These are phyloP conservation scores for Poeciliopsis retropinna DNA, from an alignment of 2,113 vertebrate species.

Conservation along the genomic window DNA sequence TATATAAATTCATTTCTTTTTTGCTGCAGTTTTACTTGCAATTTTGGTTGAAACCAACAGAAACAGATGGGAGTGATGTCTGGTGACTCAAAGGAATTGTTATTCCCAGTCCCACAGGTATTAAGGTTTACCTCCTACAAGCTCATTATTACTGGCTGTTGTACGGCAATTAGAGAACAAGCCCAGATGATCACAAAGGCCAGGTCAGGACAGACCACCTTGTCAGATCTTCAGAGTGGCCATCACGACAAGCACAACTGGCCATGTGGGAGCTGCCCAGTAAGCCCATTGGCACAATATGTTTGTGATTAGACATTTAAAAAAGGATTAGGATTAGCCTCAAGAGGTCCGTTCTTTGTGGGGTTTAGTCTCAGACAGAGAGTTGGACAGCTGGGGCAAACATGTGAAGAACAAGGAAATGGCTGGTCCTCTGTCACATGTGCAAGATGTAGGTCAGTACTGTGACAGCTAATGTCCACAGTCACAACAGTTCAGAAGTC, in stretches of 20 bases:
- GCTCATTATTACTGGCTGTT: constrained; percentile 56
- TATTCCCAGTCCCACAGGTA: constrained; percentile 22
- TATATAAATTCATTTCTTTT: too few relatives aligned
- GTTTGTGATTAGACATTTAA: constrained; percentile 76
- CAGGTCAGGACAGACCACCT: constrained; percentile 7
- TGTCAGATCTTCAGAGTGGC: constrained; percentile 1
- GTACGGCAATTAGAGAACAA: constrained; percentile 36
- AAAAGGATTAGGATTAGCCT: constrained; percentile 74
- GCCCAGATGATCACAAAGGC: constrained; percentile 10
- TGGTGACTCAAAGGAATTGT: neutral
- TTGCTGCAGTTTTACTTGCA: neutral
- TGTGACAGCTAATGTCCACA: constrained; percentile 2
- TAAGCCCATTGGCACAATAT: constrained; percentile 66
- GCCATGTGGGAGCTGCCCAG: constrained; percentile 9
- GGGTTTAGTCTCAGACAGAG: constrained; percentile 29
- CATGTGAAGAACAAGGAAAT: constrained; percentile 42
- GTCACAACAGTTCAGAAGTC: neutral
- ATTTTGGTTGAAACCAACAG: constrained; percentile 12
- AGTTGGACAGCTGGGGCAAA: constrained; percentile 12
- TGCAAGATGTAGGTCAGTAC: constrained; percentile 42
- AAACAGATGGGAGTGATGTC: neutral
- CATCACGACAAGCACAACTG: constrained; percentile 27
- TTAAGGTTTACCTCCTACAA: constrained; percentile 44
- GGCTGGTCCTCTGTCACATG: constrained; percentile 8
- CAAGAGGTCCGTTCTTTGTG: constrained; percentile 29